Base-by-base conservation (phyloP, 2,113 vertebrate species). In the Nyctereutes procyonoides region DNA sequence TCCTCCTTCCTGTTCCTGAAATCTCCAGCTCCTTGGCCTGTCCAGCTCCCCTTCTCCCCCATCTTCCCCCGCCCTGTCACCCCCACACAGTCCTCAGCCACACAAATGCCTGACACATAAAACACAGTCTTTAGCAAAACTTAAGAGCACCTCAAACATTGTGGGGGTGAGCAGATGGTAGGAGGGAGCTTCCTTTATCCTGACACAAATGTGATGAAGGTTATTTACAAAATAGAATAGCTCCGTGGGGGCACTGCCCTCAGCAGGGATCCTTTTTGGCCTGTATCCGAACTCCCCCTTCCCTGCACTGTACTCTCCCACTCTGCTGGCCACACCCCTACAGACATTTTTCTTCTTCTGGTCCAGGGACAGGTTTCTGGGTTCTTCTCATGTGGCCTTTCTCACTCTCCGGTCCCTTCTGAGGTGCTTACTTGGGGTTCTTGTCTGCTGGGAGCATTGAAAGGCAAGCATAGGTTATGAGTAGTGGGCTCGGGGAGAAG, bases 151-250 rank as follows among this genome's bases (percentile, higher is more conserved):
- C 55, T 56, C 48, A 4, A 8, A 53, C 35, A 11, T 38, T 51
- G 22, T 79, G 77, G 81, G 90, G 73, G 87, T 38, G 92, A 92
- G 92, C 69, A 10, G 1, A 38, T 71, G 84, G 67, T 58, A 53
- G 51, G 90, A 80, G 80, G 51, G 62, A 84, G 84, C 43, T n/a
- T 62, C 1, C 11, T 26, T 92, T 28, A 74, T 74, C 24, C n/a
- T 1, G n/a, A 95, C 48, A 30, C 11, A 16, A 76, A 86, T 77
- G 73, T 28, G 43, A 58, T 32, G 63, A 81, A 53, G 22, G 63
- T n/a, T 90, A 56, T 84, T 96, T 82, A 95, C 71, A 94, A 77
- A 93, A 60, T 32, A 51, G 51, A 93, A 79, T 35, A 28, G 55
- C 51, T 84, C 5, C 1, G 8, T n/a, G 43, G 81, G 85, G 76